Percentiles rank a stretch among this genome's conserved stretches.
phyloP scores from a whole-genome alignment of 2,113 vertebrate genomes.

The Callocephalon fimbriatum region DNA sequence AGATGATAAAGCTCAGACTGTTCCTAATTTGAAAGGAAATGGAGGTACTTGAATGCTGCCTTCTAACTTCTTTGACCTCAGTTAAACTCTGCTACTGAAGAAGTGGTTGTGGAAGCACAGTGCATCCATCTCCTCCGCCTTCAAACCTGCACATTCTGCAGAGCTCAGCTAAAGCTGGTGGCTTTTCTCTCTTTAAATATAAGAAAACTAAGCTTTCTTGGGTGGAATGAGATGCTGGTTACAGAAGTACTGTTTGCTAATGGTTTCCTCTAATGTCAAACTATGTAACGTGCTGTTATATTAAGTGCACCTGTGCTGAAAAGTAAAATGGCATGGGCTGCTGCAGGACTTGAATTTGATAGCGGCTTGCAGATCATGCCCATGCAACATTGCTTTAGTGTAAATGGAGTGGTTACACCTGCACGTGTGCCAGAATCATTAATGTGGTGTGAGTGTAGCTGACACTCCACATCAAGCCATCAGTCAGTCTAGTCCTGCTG shows the following conservation, averaged over 20 bases:
- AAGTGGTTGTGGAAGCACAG: neutral
- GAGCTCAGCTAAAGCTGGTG: neutral
- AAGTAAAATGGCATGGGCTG: neutral
- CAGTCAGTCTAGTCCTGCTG: neutral
- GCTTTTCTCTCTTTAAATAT: neutral
- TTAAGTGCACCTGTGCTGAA: neutral
- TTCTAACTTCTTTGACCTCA: neutral
- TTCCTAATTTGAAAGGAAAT: neutral
- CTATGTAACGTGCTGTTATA: neutral
- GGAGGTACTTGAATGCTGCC: neutral
- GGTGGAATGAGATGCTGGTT: neutral
- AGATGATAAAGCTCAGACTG: neutral
- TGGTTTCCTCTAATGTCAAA: neutral
- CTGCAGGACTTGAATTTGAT: neutral
- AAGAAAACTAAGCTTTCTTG: neutral
- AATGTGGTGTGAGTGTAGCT: neutral
- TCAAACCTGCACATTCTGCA: fast-evolving
- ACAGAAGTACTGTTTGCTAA: neutral
- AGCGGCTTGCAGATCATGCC: neutral
- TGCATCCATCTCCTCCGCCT: neutral
- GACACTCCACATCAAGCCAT: neutral
- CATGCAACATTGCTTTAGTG: neutral
- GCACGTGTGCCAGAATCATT: neutral
- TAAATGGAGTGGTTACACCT: neutral
- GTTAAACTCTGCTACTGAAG: neutral